A percentile compares a stretch with the other conserved stretches of the same genome.
phyloP scores from a whole-genome alignment of 2,888 invertebrate species.

The Alentia gelatinosa region DNA sequence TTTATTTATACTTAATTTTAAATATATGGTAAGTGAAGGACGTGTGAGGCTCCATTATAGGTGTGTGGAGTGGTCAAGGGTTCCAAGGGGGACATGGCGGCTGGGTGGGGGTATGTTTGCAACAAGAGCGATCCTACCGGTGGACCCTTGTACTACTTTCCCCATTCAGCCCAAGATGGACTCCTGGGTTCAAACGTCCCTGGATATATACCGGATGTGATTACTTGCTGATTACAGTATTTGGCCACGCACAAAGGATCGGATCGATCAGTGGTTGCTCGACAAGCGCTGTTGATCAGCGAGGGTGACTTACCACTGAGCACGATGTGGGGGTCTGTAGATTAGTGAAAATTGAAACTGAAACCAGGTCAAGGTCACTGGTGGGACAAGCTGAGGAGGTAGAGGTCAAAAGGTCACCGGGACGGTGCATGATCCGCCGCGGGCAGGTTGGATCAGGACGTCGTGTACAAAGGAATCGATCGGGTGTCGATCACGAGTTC shows the following conservation, averaged over 20 bases:
- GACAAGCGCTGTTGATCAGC: background rate
- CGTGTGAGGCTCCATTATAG: too few relatives aligned
- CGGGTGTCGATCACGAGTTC: background rate
- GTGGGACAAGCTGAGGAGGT: background rate
- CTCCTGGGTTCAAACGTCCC: background rate
- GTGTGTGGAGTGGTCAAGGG: too few relatives aligned
- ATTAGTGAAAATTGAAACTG: background rate
- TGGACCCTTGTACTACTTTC: background rate
- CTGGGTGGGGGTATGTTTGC: too few relatives aligned
- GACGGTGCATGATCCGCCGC: background rate
- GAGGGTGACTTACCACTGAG: background rate
- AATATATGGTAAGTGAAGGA: too few relatives aligned
- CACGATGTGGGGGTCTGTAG: background rate
- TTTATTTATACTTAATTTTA: too few relatives aligned
- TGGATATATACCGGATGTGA: background rate
- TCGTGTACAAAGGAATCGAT: background rate
- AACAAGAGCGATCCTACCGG: too few relatives aligned
- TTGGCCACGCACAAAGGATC: background rate
- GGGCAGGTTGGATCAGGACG: background rate
- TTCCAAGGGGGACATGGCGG: too few relatives aligned
- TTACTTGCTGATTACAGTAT: constrained; percentile 3
- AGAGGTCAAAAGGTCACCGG: background rate
- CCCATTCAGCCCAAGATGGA: background rate
- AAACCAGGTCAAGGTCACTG: background rate
- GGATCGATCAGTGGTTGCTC: background rate